A percentile compares a stretch with the other conserved stretches of the same genome.
phyloP scores from a whole-genome alignment of 2,797 vertebrate genomes.

The Ara ararauna region DNA sequence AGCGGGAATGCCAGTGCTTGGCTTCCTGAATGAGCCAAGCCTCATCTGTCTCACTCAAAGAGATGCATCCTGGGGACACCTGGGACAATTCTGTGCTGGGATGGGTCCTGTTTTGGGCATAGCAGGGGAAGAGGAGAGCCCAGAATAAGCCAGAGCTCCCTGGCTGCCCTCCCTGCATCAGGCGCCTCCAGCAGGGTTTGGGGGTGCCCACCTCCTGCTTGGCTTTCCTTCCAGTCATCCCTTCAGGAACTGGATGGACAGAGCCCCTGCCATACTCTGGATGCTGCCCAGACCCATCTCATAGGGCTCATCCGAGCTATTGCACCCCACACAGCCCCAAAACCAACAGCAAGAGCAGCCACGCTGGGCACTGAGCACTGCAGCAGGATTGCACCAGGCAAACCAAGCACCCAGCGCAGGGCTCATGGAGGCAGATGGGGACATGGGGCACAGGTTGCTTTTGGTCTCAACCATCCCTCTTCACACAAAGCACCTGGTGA shows the following conservation, averaged over 20 bases:
- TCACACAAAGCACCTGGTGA: not conserved
- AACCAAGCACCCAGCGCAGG: not conserved
- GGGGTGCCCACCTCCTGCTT: not conserved
- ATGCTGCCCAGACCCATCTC: not conserved
- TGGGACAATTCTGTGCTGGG: not conserved
- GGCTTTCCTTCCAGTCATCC: not conserved
- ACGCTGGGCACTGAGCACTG: accelerated
- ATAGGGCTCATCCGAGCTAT: not conserved
- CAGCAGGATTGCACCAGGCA: not conserved
- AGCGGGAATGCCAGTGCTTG: accelerated
- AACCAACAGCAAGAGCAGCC: not conserved
- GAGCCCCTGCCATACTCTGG: not conserved
- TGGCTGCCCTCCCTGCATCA: accelerated
- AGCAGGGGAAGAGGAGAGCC: not conserved
- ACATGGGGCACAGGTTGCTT: accelerated
- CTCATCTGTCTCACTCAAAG: not conserved
- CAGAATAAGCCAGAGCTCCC: not conserved
- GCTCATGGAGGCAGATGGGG: accelerated
- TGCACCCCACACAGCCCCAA: not conserved
- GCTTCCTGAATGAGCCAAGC: accelerated
- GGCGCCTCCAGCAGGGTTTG: not conserved
- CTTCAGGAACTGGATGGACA: accelerated
- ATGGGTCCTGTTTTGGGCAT: not conserved
- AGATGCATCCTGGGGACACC: not conserved
- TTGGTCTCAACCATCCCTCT: not conserved